Evolutionary conservation across 2,888 invertebrate species (phyloP), one percentile per base, ranked within the genome.

Genomic region (Azorinus chamasolen): DNA sequence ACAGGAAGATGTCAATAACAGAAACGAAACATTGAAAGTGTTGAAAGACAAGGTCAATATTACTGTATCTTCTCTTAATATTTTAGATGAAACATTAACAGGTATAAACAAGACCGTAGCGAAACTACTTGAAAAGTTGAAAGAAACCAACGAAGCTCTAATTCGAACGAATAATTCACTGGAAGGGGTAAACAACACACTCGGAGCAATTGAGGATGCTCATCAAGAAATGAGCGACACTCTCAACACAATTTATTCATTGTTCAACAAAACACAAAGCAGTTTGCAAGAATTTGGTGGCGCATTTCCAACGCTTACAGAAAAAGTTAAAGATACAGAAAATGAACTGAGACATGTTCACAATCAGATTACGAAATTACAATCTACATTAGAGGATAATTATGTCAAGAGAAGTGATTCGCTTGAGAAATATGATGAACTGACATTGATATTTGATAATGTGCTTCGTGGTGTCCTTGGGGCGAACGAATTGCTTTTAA

Each of bases 241-340:
- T 16, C 64, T 79, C 8, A 18, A 37, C 2, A 20, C 41, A 25
- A 18, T 79, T n/a, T 24, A 59, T 45, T 27, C 43, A 16, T 63
- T 71, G 22, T 75, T 68, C 22, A 51, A 24, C 0, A 27, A 39
- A 18, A 65, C 74, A 53, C 61, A 73, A 18, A 46, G n/a, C 10
- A 65, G 70, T 20, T 57, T 74, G 32, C 8, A 43, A 6, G 62
- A 48, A 12, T 39, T 79, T n/a, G 70, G 66, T 2, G 10, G 25
- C 32, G 79, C 79, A 1, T 79, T 79, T 66, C 79, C 79, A 20
- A 73, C 61, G 24, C 43, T 79, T 20, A 54, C 32, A 8, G 57
- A 50, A 32, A 41, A 62, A 22, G 27, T 79, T n/a, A 43, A 58
- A 4, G 45, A 57, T n/a, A 55, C 69, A 3, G 37, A 53, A 41